Evolutionary conservation across 1,140 invertebrate genomes (phyloP), one percentile per base, ranked within the genome.

Genomic region (Atta colombica): DNA sequence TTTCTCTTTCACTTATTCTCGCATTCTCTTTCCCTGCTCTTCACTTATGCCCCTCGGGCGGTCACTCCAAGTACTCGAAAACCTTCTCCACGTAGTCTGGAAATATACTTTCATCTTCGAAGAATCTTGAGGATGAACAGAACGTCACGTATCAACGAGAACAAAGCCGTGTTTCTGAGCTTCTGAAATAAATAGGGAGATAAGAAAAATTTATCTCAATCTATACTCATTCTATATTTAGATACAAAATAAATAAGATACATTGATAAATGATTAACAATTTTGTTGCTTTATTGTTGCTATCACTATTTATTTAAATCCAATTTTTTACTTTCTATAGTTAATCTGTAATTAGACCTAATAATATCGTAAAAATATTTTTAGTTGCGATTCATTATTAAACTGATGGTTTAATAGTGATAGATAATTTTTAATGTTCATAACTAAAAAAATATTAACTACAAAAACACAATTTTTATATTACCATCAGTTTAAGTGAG

Each of bases 41-140:
- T 63, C 75, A n/a, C 14, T 3, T 25, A 31, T 61, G 55, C 16
- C 28, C 25, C 51, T 58, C 58, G 63, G 55, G 39, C 25, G 60
- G 69, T 58, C 75, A 85, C 75, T 63, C 66, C 71, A 87, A 49
- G 77, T 61, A 77, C 77, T 89, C 78, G 85, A 87, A 35, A 65
- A 68, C 63, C 77, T 39, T 39, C 7, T 39, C 45, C 63, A n/a
- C 71, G 25, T 49, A 72, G 86, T 81, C 85, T 75, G 66, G 58
- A 77, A 78, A 78, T 80, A 69, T 88, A 72, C 63, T 82, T 87
- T 63, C 87, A 65, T 71, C 82, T 55, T 87, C 85, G 53, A 55
- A 16, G 82, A 88, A 88, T 85, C 65, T 77, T 39, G 18, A 39
- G 21, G 53, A 69, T 61, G 53, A 53, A 21, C 63, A 16, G 8